Conservation (phyloP, 2,797 vertebrate species). For the Dicrostonyx torquatus region DNA sequence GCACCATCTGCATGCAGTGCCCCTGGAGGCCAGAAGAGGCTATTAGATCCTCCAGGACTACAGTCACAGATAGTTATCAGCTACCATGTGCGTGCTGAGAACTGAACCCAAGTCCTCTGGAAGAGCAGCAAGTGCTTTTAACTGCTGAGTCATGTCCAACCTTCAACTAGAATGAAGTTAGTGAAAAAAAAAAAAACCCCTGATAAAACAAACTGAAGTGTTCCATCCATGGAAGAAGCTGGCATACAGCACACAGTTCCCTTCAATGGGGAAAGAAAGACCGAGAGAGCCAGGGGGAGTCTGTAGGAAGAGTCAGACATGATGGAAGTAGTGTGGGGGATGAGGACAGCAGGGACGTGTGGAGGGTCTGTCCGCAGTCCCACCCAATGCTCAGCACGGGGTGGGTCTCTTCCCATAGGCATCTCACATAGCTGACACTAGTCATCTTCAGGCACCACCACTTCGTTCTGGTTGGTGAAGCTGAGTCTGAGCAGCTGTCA, state of each 20-base stretch:
- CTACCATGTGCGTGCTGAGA: not conserved
- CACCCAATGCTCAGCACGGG: not conserved
- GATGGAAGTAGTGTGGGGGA: not conserved
- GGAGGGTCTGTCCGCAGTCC: not conserved
- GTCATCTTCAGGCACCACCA: not conserved
- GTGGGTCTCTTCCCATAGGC: not conserved
- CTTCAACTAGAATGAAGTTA: not conserved
- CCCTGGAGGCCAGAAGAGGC: not conserved
- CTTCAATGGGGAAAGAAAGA: not conserved
- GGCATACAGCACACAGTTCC: not conserved
- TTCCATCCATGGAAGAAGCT: not conserved
- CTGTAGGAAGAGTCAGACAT: not conserved
- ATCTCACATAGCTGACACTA: not conserved
- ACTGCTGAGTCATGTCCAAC: not conserved
- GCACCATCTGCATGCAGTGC: not conserved
- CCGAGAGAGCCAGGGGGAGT: slow-evolving; percentile 6
- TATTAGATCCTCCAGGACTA: not conserved
- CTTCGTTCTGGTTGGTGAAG: not conserved
- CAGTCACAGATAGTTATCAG: not conserved
- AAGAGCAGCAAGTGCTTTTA: not conserved
- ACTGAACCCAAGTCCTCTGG: not conserved
- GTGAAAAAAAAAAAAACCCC: not conserved
- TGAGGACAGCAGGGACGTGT: not conserved
- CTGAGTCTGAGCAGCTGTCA: not conserved
- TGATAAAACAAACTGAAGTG: not conserved